These are phyloP conservation scores for Tubulanus polymorphus DNA, from an alignment of 2,888 invertebrate genomes.

Conservation along the genomic window DNA sequence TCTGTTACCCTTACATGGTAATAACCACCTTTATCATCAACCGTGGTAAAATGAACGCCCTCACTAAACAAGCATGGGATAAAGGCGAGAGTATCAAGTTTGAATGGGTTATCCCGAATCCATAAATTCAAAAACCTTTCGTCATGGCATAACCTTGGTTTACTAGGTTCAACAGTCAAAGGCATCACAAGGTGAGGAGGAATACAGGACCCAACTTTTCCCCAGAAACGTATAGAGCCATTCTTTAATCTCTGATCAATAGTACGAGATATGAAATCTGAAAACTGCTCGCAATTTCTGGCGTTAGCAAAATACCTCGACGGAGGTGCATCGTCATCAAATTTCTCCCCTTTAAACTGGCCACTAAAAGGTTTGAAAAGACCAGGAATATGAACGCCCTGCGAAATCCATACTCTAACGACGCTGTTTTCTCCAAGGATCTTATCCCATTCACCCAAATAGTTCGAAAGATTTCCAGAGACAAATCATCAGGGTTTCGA, in stretches of 20 bases:
- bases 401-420: no score
- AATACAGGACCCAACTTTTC: conserved; percentile 9
- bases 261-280: conserved; percentile 7
- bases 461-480: no score
- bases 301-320: conserved; percentile 8
- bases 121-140: conserved; percentile 15
- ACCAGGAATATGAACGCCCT: conserved; percentile 2
- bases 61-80: neutral
- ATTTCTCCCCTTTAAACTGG: conserved; percentile 11
- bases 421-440: no score
- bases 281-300: neutral
- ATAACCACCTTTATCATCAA: conserved; percentile 18
- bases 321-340: conserved; percentile 7
- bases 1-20: conserved; percentile 9
- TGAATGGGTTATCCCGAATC: conserved; percentile 2
- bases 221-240: conserved; percentile 8
- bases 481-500: no score
- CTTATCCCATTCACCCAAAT: no score
- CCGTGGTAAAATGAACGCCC: neutral
- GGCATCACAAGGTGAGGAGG: conserved; percentile 1
- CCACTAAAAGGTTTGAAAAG: conserved; percentile 8
- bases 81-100: neutral
- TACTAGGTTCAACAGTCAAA: conserved; percentile 17
- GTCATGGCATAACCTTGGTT: conserved; percentile 18
- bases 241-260: conserved; percentile 8